Evolutionary conservation across 2,888 invertebrate genomes (phyloP).

Genomic region (Ceriagrion tenellum): DNA sequence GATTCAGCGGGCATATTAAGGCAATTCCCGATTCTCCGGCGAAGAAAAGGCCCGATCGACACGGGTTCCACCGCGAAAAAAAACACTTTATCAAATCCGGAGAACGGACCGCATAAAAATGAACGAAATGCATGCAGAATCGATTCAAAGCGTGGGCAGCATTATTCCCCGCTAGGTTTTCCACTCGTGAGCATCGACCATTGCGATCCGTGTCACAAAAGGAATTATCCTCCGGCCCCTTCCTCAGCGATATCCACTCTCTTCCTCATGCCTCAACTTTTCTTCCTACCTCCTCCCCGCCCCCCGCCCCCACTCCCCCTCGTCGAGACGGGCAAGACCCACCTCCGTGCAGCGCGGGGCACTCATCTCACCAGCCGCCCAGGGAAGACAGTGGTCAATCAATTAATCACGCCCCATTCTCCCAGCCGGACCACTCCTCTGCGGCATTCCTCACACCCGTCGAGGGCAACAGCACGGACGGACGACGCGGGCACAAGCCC

Average conservation of each 20-base stretch:
- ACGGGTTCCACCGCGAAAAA: neutral
- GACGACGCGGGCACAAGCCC: neutral
- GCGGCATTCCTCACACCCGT: slow-evolving; percentile 57
- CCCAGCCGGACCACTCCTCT: slow-evolving; percentile 48
- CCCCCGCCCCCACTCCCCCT: too few species aligned
- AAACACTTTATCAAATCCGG: too few species aligned
- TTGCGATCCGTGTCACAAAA: neutral
- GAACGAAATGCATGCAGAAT: neutral
- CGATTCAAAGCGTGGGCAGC: neutral
- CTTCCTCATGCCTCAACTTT: neutral
- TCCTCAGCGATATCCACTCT: too few species aligned
- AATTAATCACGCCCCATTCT: slow-evolving; percentile 58
- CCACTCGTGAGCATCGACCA: neutral
- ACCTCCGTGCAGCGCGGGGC: neutral
- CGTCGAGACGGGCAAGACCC: neutral
- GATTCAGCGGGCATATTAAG: neutral
- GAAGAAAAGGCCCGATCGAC: neutral
- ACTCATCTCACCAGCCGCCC: neutral
- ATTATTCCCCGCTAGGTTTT: neutral
- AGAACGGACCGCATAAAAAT: neutral
- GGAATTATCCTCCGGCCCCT: neutral
- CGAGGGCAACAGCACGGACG: neutral
- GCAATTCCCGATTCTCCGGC: neutral
- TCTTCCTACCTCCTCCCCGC: too few species aligned
- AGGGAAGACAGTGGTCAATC: slow-evolving; percentile 55